Evolutionary conservation across 30 jellyfish, hydroid and myxozoan species (phyloP), one percentile per base, ranked within the genome.

Genomic region (Hydractinia echinata): DNA sequence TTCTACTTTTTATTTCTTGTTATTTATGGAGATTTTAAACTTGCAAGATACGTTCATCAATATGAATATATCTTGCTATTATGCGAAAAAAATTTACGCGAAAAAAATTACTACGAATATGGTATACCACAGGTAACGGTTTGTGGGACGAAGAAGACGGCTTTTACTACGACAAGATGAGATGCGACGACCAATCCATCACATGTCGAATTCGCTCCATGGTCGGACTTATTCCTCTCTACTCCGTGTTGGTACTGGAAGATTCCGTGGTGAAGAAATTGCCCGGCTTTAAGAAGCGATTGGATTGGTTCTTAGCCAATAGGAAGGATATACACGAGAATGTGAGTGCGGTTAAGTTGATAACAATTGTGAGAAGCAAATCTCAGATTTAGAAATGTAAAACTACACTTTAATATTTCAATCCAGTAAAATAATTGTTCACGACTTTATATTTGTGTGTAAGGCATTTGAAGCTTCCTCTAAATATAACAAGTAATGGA

Each of bases 101-200:
- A 1, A 11, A 13, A n/a, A 58, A 11, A 58, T 58, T 11, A 58
- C 19, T 1, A 11, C 69, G 3, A 11, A 58, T 18, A 18, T 58
- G 18, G 19, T 18, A 11, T 58, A 11, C 5, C 18, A 1, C 81
- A 71, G 96, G 96, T 19, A 66, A 20, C 14, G 97, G 97, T 30
- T 88, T 91, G 18, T 91, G 97, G 97, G 85, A 91, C 61, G 97
- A 91, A 66, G 89, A 86, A 61, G 97, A 91, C 71, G 97, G 97
- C 10, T 91, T 91, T 72, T 91, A 91, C 64, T 91, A 91, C 64
- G 97, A 91, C 55, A 95, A 91, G 58, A 20, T 91, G 51, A 82
- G 87, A 55, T 78, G 83, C 51, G 82, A 83, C 60, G 87, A 81
- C 10, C 71, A 81, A 15, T 53, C 90, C 5, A 83, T 77, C 13